phyloP scores from a whole-genome alignment of 2,888 invertebrate genomes.

The Philereme vetulata region DNA sequence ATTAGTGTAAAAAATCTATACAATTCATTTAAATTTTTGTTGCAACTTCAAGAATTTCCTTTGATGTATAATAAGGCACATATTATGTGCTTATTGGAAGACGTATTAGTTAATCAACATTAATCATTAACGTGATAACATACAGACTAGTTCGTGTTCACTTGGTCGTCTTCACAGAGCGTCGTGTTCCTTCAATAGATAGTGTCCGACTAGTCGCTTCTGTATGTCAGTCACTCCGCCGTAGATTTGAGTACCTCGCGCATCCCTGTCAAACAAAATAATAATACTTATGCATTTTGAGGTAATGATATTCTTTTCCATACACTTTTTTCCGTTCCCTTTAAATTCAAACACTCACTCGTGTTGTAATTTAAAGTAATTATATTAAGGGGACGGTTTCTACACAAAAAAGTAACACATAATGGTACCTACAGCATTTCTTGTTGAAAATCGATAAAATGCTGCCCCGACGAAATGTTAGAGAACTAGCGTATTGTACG shows the following conservation, averaged over 20 bases:
- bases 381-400: too few relatives aligned
- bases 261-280: conserved; percentile 79
- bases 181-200: conserved; percentile 85
- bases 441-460: too few relatives aligned
- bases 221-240: conserved; percentile 92
- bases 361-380: too few relatives aligned
- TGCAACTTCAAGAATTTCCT: too few relatives aligned
- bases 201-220: conserved; percentile 87
- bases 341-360: too few relatives aligned
- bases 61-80: neutral
- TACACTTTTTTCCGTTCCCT: too few relatives aligned
- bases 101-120: neutral
- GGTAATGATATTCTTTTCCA: too few relatives aligned
- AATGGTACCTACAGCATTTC: too few relatives aligned
- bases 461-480: neutral
- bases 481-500: neutral
- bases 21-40: too few relatives aligned
- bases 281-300: too few relatives aligned
- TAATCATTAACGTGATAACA: conserved; percentile 1
- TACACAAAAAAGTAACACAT: too few relatives aligned
- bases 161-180: conserved; percentile 55
- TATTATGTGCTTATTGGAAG: conserved; percentile 1
- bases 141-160: conserved; percentile 17
- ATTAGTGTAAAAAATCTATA: too few relatives aligned
- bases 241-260: conserved; percentile 91